phyloP scores from a whole-genome alignment of 2,113 vertebrate genomes.

The Misgurnus anguillicaudatus region DNA sequence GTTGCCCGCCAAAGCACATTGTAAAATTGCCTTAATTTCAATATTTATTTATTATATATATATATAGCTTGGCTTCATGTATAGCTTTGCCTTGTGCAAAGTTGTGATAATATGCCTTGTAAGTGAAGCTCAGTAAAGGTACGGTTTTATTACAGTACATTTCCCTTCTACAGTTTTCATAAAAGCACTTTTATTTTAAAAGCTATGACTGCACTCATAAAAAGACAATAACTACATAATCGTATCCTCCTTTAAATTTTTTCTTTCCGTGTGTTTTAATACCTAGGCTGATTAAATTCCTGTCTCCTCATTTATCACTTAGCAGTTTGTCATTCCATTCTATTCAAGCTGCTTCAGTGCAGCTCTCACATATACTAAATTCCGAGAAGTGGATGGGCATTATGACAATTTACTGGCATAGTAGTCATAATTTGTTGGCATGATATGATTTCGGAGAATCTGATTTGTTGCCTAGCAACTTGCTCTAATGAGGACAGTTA shows the following conservation, averaged over 20 bases:
- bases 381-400: neutral
- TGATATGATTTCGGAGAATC: constrained; percentile 22
- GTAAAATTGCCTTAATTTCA: too few relatives aligned
- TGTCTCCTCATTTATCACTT: neutral
- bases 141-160: too few relatives aligned
- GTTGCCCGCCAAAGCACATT: too few relatives aligned
- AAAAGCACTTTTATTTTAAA: too few relatives aligned
- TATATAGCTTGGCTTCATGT: too few relatives aligned
- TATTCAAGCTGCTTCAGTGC: neutral
- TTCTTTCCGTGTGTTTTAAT: neutral
- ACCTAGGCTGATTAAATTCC: neutral
- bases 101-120: too few relatives aligned
- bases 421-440: constrained; percentile 1
- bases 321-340: neutral
- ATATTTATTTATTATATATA: too few relatives aligned
- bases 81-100: too few relatives aligned
- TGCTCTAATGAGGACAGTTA: neutral
- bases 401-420: neutral
- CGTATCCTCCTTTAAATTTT: neutral
- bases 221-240: neutral
- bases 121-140: too few relatives aligned
- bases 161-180: too few relatives aligned
- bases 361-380: neutral
- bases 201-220: too few relatives aligned
- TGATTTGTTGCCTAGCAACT: constrained; percentile 48